Evolutionary conservation across 2,113 vertebrate species (phyloP), one percentile per base, ranked within the genome.

Genomic region (Hydrochoerus hydrochaeris): DNA sequence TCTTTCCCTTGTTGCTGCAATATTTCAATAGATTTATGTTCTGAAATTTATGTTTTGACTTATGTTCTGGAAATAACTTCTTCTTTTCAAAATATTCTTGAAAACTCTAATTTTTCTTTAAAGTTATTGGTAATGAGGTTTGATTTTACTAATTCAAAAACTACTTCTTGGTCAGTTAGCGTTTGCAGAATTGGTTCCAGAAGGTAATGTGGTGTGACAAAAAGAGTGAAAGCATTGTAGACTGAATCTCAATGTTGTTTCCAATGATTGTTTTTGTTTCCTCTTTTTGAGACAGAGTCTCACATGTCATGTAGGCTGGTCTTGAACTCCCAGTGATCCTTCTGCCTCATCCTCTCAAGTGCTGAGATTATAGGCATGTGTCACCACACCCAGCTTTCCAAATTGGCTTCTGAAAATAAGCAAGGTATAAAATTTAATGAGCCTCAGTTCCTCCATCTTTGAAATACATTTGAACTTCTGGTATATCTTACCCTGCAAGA

Each of bases 21-120:
- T 73, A 24, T 71, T 77, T 90, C 54, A 52, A 63, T 58, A 95
- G 32, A 85, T 46, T 82, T 41, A 10, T 93, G 30, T 49, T 91
- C 17, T 71, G 38, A 88, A 93, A 49, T 67, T 11, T 41, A 9
- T 92, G 24, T 49, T 90, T 13, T 71, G 32, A 49, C 62, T 11
- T 57, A 57, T 57, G 17, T 57, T 17, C 52, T 52, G 30, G 14
- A 57, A 75, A 82, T 2, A n/a, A 12, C 73, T 87, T 85, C 73
- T 87, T 85, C 35, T 96, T 81, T 88, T 93, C 52, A 84, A 69
- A 82, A 77, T 58, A 90, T 65, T 95, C 58, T 88, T 12, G 46
- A 62, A 46, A 73, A 12, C 30, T 60, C 28, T 2, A 46, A 8
- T 41, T 63, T 58, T 82, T 57, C 44, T 71, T 60, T 58, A 80